Evolutionary conservation across 2,797 vertebrate genomes (phyloP), one percentile per base, ranked within the genome.

Genomic region (Sebastes goodei): DNA sequence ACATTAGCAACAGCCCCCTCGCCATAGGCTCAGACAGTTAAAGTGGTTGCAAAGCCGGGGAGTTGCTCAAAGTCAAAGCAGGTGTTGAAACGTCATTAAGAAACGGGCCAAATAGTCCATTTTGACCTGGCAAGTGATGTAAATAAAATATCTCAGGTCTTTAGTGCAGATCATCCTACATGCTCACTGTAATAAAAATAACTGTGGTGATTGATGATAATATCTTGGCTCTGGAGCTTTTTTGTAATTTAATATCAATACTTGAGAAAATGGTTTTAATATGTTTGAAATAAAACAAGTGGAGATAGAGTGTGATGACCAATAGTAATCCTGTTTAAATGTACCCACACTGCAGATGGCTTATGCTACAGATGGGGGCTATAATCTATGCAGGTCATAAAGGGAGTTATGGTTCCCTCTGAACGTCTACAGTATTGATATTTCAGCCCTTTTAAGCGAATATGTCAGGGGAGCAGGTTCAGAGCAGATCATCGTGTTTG

Each of bases 361-460:
- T 84, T 62, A 81, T 82, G 84, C 82, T 81, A 74, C 84, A 90
- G 86, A 90, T 89, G 85, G 79, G 74, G 59, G 66, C 75, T 74
- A 70, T 90, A 88, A 92, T 88, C 80, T 81, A 73, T 60, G 83
- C 49, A 7, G 74, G 80, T 88, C 88, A 87, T 89, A 92, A 93
- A 94, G 80, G 75, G 61, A 87, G 72, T 86, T 84, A 82, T 76
- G 72, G 75, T 76, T 86, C 68, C 78, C 68, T 33, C 74, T 80
- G 84, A 90, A 81, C 20, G 27, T 74, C 78, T 78, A 69, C 82
- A 69, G 73, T 87, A 85, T 80, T 87, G 74, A 90, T 82, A 87
- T 82, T 88, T 78, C 71, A 86, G 80, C 53, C 75, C 32, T 81
- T 90, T 87, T 80, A 73, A 73, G 63, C 71, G 74, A 84, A 74